Base-by-base conservation (phyloP, 2,888 invertebrate genomes). In the Mongoloraphidia duomilia region DNA sequence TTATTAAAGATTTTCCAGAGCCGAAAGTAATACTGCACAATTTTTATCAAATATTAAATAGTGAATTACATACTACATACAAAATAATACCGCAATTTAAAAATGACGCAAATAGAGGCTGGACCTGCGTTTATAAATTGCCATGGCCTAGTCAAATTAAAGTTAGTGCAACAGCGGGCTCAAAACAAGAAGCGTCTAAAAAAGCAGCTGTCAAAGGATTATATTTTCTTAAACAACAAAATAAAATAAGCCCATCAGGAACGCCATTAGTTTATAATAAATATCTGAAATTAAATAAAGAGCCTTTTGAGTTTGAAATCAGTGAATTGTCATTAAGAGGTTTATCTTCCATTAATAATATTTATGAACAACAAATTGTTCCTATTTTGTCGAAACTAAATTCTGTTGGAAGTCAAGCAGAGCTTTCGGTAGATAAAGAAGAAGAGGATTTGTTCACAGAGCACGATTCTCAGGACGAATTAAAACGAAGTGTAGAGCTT, bases 131-230 rank as follows among this genome's bases (percentile, higher is more conserved):
- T 11, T 76, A 76, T 50, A 57, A 63, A 1, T 63, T 80, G 52
- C 59, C 65, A 36, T 82, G 81, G 80, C 81, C 82, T 0, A 70
- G 72, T 55, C 64, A 70, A 45, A 63, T 64, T 9, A 70, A 71
- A 54, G 76, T 82, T 65, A 67, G 71, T 56, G 64, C 69, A 64
- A 62, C 62, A 52, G 73, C 69, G 9, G 53, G 61, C 54, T 74
- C 71, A 39, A 82, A 81, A 65, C 65, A 68, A 1, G 64, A 66
- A 36, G 77, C 80, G 1, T 69, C 72, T 1, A 66, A 69, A 40
- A 69, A 70, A 55, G 75, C 76, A n/a, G 73, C 79, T 0, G 56
- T 65, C 0, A 70, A 71, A 59, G 75, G 72, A 1, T 60, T 82
- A 0, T 64, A 70, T 13, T 79, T 76, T 73, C 61, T 82, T 1